Conservation (phyloP, 2,888 invertebrate genomes). For the Troglohyphantes excavatus region DNA sequence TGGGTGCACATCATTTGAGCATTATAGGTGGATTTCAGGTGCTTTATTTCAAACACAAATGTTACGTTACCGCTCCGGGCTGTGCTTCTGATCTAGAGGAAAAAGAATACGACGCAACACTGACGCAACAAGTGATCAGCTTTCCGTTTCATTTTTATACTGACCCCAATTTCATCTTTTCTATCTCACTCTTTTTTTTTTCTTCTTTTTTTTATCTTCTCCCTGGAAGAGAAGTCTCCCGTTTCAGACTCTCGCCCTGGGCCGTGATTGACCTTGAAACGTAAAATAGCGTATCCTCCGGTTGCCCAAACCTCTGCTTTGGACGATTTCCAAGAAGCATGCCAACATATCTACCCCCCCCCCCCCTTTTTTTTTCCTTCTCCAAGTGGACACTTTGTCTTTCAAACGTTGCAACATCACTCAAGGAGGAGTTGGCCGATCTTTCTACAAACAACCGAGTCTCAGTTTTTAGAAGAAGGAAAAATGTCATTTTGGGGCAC, state of each 20-base stretch:
- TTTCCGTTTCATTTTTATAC: conserved; percentile 21
- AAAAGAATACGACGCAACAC: conserved; percentile 8
- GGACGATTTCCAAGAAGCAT: conserved; percentile 18
- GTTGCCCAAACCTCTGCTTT: background rate
- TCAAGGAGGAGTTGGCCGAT: background rate
- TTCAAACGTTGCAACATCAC: background rate
- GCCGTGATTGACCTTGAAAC: conserved; percentile 39
- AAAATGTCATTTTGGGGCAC: too few species aligned
- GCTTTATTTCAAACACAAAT: too few species aligned
- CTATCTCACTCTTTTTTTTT: background rate
- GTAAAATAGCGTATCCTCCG: background rate
- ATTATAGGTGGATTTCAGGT: too few species aligned
- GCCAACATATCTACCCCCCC: background rate
- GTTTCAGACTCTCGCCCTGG: conserved; percentile 26
- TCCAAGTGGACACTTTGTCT: background rate
- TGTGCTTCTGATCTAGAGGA: background rate
- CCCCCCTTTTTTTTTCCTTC: too few species aligned
- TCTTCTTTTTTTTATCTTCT: background rate
- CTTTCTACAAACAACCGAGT: background rate
- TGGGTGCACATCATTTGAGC: too few species aligned
- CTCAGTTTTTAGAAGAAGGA: too few species aligned
- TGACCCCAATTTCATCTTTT: background rate
- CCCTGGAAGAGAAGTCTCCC: background rate
- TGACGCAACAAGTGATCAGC: conserved; percentile 6
- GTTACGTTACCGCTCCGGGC: too few species aligned